phyloP scores from a whole-genome alignment of 2,888 invertebrate genomes.

The Mimumesa dahlbomi region DNA sequence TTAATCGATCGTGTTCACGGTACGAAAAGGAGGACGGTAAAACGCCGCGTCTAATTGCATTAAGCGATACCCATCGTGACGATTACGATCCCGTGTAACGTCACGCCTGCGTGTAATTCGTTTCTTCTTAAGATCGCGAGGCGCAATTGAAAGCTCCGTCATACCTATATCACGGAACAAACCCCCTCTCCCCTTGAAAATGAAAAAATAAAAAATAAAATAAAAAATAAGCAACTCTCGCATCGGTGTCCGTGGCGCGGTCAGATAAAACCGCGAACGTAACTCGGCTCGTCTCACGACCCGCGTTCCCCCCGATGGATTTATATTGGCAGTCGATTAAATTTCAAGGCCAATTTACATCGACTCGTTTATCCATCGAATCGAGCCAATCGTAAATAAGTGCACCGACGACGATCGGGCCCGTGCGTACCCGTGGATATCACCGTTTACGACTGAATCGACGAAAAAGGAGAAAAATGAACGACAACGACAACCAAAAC shows the following conservation, averaged over 20 bases:
- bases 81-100: slow-evolving; percentile 18
- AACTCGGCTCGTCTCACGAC: neutral
- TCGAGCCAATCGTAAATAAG: slow-evolving; percentile 49
- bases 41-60: slow-evolving; percentile 29
- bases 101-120: slow-evolving; percentile 11
- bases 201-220: too few relatives aligned
- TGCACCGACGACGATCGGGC: slow-evolving; percentile 14
- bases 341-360: slow-evolving; percentile 48
- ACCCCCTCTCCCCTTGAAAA: too few relatives aligned
- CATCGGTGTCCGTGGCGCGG: neutral
- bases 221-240: too few relatives aligned
- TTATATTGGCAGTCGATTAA: slow-evolving; percentile 51
- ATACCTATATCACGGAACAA: too few relatives aligned
- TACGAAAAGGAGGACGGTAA: slow-evolving; percentile 6
- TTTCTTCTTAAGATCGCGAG: neutral
- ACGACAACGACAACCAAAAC: neutral
- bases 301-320: slow-evolving; percentile 24
- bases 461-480: neutral
- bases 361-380: slow-evolving; percentile 49
- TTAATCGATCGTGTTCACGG: neutral
- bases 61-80: slow-evolving; percentile 15
- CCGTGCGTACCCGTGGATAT: slow-evolving; percentile 33
- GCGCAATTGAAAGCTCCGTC: neutral
- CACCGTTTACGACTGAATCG: slow-evolving; percentile 50
- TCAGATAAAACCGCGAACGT: neutral